Percentiles rank a stretch among this genome's conserved stretches.
Evolutionary conservation across 1,140 invertebrate species (phyloP).

Genomic region (Macrosteles quadrilineatus): DNA sequence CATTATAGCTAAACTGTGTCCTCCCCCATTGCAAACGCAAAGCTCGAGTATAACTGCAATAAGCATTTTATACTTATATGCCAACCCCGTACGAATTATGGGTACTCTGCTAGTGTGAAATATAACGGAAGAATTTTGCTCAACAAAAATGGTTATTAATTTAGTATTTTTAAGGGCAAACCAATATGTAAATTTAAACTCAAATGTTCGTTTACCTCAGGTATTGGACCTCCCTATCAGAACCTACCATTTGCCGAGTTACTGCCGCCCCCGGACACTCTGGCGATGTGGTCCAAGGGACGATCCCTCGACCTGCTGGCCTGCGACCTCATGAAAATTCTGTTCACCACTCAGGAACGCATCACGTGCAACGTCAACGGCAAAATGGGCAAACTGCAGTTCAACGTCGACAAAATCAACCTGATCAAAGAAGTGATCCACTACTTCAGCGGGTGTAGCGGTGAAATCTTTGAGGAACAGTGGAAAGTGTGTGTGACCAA

Average conservation of each 20-base stretch:
- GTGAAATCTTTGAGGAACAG: slow-evolving; percentile 53
- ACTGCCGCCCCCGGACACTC: slow-evolving; percentile 52
- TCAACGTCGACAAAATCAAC: slow-evolving; percentile 55
- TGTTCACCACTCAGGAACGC: slow-evolving; percentile 55
- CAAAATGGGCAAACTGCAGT: slow-evolving; percentile 57
- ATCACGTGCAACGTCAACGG: slow-evolving; percentile 56
- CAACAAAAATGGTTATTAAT: no score
- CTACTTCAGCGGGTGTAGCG: slow-evolving; percentile 52
- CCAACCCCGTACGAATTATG: no score
- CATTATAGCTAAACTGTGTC: no score
- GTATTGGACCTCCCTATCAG: slow-evolving; percentile 48
- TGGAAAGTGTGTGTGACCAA: slow-evolving; percentile 58
- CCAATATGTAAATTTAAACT: no score
- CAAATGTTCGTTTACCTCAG: no score
- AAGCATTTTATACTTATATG: no score
- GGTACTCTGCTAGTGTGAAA: no score
- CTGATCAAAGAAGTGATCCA: slow-evolving; percentile 54
- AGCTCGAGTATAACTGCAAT: no score
- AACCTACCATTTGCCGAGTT: slow-evolving; percentile 55
- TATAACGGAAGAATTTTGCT: no score
- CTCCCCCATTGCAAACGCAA: no score
- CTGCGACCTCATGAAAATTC: slow-evolving; percentile 56
- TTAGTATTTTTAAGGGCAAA: no score
- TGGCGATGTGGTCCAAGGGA: slow-evolving; percentile 53
- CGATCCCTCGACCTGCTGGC: slow-evolving; percentile 56